Base-by-base conservation (phyloP, 2,888 invertebrate genomes). In the Desoria tigrina region DNA sequence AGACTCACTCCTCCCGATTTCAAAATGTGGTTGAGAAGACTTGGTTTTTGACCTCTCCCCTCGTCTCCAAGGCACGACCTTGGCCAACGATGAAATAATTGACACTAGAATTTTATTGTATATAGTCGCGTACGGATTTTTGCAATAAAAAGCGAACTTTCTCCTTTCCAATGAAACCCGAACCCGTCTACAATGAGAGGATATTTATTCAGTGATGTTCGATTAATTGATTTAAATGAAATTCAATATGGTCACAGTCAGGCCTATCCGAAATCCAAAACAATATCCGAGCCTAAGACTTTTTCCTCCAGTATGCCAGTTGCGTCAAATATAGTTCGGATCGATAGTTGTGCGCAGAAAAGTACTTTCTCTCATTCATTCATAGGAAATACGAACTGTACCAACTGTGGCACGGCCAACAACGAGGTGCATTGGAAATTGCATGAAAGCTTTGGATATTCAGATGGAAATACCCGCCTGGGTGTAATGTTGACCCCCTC, bases 1-100 rank as follows among this genome's bases (percentile, higher is more conserved):
- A 39, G 67, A 65, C 50, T 66, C 68, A 65, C 73, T 72, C 21
- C 71, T 73, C n/a, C 74, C 74, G 42, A 75, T 68, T 51, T 72
- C 66, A 28, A 68, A 70, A 18, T 72, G 55, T 27, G 42, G 66
- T 0, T 60, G 27, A 9, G 61, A 56, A 6, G 65, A 61, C 55
- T 66, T 62, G 63, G 64, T 49, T 61, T 64, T 69, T 59, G 71
- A 65, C 69, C 68, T 68, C 45, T 71, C 71, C 59, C 72, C 69
- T 68, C 73, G 65, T 61, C 60, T 73, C 74, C 75, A 75, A 71
- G 73, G 75, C 61, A 73, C 73, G 55, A 72, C 75, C 73, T 72
- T 73, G 72, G 75, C 57, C 63, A 75, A 66, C 58, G 75, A 73
- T 37, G 73, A 69, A 51, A 75, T 73, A 55, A 75, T 72, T 75